Evolutionary conservation across 2,888 invertebrate species (phyloP), one percentile per base, ranked within the genome.

Genomic region (Cheiracanthium punctorium): DNA sequence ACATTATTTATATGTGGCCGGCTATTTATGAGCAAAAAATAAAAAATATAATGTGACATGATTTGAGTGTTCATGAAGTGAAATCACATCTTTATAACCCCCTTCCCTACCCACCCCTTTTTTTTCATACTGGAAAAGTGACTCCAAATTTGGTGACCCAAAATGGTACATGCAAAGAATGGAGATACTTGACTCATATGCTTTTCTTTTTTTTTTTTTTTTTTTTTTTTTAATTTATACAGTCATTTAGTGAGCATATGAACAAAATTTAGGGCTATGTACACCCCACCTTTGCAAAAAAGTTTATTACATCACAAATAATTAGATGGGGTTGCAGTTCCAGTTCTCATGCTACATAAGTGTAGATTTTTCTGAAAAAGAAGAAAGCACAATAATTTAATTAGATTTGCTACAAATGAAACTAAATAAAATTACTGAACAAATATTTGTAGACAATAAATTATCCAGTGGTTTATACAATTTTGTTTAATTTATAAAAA

Each of bases 321-420:
- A 20, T 32, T 75, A 70, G 48, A 28, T 28, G 28, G n/a, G 14
- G 8, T 33, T 17, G 28, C 71, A 48, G 24, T 32, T n/a, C 14
- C 30, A 65, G 20, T 65, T 52, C 29, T 87, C 87, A 87, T 79
- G 87, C 87, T 30, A 87, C 87, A 69, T 87, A 87, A 37, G 87
- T 87, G 64, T 87, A 87, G 29, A 87, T 81, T 87, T 87, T 87
- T 58, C 87, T 87, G 67, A 52, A 75, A 79, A 2, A 71, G 14
- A 65, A 71, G 1, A 74, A 67, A 32, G n/a, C n/a, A 33, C 7
- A 20, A 30, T 7, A 48, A 30, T 67, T 52, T 30, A 20, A 5
- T n/a, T 64, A 67, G 2, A 67, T 32, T 67, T 67, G 10, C 10
- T 7, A 14, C 1, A 0, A 64, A 64, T 64, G 10, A n/a, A n/a